phyloP scores from a whole-genome alignment of 1,140 invertebrate species.

The Aphelenchoides avenae region DNA sequence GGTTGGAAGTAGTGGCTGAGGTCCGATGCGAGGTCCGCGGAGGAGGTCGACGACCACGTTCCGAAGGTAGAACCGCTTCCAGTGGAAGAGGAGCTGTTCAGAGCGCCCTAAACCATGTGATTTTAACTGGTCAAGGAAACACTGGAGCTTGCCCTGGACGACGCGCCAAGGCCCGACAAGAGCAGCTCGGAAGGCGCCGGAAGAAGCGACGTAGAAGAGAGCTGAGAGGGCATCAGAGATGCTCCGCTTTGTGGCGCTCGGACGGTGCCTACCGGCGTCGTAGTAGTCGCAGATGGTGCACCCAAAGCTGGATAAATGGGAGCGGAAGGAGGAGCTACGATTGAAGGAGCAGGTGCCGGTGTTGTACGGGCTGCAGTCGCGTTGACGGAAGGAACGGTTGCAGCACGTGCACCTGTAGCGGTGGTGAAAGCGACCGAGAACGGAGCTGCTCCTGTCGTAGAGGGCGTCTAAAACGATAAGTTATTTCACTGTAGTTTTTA shows the following conservation, averaged over 20 bases:
- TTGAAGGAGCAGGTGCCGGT: neutral
- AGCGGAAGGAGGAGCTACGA: slow-evolving; percentile 11
- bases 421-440: too few relatives aligned
- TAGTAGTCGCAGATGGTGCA: neutral
- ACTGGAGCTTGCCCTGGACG: slow-evolving; percentile 8
- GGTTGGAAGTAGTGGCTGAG: neutral
- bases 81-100: too few relatives aligned
- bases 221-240: too few relatives aligned
- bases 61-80: slow-evolving; percentile 11
- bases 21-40: slow-evolving; percentile 1
- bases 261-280: slow-evolving; percentile 3
- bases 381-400: too few relatives aligned
- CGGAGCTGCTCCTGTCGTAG: too few relatives aligned
- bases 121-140: neutral
- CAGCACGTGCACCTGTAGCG: too few relatives aligned
- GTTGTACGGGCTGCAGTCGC: neutral
- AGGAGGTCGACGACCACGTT: slow-evolving; percentile 5
- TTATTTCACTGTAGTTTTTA: too few relatives aligned
- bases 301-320: slow-evolving; percentile 6
- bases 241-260: neutral
- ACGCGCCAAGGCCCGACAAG: slow-evolving; percentile 18
- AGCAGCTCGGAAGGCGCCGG: slow-evolving; percentile 34
- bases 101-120: too few relatives aligned
- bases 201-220: slow-evolving; percentile 19
- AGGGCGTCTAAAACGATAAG: too few relatives aligned